Conservation (phyloP, 2,113 vertebrate genomes). For the Ceyx cyanopectus region DNA sequence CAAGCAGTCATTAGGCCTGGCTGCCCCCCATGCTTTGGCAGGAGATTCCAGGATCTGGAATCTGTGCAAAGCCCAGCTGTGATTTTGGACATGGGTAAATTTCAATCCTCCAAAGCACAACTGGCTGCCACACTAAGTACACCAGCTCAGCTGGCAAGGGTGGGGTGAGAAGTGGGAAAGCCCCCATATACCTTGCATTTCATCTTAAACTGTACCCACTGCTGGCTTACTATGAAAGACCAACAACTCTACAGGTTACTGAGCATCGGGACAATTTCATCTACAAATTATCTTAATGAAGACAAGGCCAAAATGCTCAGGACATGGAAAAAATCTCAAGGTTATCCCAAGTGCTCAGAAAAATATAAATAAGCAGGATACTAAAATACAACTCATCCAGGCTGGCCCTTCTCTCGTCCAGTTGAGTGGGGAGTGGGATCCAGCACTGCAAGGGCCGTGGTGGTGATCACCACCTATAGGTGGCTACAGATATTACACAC, state of each 20-base stretch:
- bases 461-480: conserved; percentile 36
- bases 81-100: neutral
- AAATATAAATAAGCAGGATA: neutral
- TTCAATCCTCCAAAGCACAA: too few species aligned
- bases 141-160: neutral
- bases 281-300: neutral
- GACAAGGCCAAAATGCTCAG: neutral
- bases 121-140: neutral
- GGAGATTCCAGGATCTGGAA: neutral
- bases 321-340: neutral
- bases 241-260: neutral
- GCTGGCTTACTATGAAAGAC: neutral
- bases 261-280: neutral
- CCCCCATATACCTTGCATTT: neutral
- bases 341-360: neutral
- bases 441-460: neutral
- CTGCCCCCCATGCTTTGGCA: neutral
- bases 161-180: neutral
- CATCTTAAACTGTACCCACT: neutral
- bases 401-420: neutral
- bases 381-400: neutral
- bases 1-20: rapidly evolving
- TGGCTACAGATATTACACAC: neutral
- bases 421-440: neutral
- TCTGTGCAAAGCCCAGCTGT: neutral